phyloP scores from a whole-genome alignment of 2,113 vertebrate genomes.

The Lathamus discolor region DNA sequence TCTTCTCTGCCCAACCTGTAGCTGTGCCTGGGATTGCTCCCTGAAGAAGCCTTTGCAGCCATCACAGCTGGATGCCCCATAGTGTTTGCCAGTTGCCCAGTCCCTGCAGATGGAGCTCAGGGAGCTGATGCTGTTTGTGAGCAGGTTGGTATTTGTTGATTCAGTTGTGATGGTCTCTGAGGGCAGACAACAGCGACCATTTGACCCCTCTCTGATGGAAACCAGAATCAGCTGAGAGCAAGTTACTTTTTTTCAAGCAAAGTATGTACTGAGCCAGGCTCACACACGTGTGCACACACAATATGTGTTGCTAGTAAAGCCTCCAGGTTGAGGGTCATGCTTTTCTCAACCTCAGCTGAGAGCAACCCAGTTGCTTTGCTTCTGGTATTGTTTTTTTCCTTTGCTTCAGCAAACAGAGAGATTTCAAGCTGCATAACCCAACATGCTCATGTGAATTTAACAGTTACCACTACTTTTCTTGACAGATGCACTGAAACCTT shows the following conservation, averaged over 20 bases:
- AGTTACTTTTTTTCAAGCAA: neutral
- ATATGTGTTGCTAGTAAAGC: neutral
- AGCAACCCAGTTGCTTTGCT: neutral
- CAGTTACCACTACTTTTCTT: neutral
- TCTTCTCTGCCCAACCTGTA: too few species aligned
- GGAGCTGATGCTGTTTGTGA: conserved; percentile 38
- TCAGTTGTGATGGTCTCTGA: conserved; percentile 49
- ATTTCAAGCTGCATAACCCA: neutral
- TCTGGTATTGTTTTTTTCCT: neutral
- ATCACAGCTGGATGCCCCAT: conserved; percentile 81
- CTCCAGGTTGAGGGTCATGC: accelerated
- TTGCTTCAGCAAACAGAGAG: neutral
- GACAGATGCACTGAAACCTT: neutral
- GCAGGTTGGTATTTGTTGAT: conserved; percentile 11
- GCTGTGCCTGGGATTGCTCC: neutral
- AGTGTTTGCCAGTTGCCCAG: conserved; percentile 83
- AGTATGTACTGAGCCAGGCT: neutral
- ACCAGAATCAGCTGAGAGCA: neutral
- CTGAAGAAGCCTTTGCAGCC: conserved; percentile 88
- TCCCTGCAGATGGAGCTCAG: conserved; percentile 83
- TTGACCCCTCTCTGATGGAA: neutral
- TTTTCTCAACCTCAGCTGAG: neutral
- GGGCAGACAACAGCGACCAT: neutral
- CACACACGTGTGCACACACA: accelerated
- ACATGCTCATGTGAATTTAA: neutral